phyloP scores from a whole-genome alignment of 2,797 vertebrate genomes.

The Muscicapa comitata region DNA sequence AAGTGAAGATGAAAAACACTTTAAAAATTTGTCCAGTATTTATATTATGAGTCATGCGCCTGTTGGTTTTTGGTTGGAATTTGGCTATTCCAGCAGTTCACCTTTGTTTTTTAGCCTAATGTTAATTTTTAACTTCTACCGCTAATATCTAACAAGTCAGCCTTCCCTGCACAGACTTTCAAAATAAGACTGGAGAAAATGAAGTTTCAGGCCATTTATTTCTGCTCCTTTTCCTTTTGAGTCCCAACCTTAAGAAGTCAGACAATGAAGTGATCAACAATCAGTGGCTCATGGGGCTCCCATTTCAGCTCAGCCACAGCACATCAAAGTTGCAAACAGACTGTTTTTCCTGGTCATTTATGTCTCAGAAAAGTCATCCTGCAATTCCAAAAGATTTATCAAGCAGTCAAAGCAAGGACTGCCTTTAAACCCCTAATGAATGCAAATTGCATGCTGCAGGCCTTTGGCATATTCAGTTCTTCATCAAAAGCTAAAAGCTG shows the following conservation, averaged over 20 bases:
- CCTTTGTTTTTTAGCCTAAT: not conserved
- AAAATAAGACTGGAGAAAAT: not conserved
- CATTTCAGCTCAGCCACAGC: not conserved
- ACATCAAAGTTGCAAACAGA: not conserved
- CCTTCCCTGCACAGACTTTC: not conserved
- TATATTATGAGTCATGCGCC: not conserved
- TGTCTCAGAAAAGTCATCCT: not conserved
- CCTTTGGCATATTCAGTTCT: not conserved
- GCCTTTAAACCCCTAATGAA: not conserved
- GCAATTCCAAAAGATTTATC: not conserved
- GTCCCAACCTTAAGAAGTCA: not conserved
- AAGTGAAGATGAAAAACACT: not conserved
- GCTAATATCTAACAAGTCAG: not conserved
- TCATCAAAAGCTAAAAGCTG: not conserved
- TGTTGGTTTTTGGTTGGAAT: not conserved
- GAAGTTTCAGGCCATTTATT: not conserved
- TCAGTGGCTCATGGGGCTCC: not conserved
- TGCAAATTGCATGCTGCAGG: not conserved
- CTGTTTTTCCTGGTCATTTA: not conserved
- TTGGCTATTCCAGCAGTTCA: not conserved
- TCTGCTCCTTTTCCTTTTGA: not conserved
- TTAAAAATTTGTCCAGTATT: not conserved
- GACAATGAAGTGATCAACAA: not conserved
- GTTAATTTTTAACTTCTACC: not conserved
- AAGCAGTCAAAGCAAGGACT: not conserved